phyloP scores from a whole-genome alignment of 2,888 invertebrate genomes.

The Eurois occulta region DNA sequence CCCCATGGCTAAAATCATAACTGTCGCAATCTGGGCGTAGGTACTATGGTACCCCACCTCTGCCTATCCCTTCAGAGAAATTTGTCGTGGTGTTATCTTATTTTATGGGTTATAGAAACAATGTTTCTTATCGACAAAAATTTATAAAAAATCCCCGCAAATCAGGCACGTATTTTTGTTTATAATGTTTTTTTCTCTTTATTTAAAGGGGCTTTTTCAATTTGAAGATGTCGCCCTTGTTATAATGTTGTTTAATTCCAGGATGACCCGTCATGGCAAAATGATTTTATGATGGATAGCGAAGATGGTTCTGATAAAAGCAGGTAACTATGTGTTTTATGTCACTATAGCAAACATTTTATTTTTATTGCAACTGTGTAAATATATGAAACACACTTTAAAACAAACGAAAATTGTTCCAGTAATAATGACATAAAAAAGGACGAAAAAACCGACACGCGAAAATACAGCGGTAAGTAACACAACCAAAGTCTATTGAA shows the following conservation, averaged over 20 bases:
- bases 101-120: background rate
- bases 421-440: slow-evolving; percentile 81
- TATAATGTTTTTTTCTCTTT: no score
- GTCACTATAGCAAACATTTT: background rate
- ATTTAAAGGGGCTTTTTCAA: no score
- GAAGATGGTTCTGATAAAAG: slow-evolving; percentile 79
- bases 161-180: no score
- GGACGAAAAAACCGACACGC: slow-evolving; percentile 81
- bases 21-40: no score
- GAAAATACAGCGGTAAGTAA: slow-evolving; percentile 84
- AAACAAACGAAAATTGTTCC: slow-evolving; percentile 64
- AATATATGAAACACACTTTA: background rate
- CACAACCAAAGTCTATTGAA: background rate
- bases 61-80: background rate
- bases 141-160: background rate
- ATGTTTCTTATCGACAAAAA: background rate
- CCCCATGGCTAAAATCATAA: background rate
- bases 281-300: slow-evolving; percentile 85
- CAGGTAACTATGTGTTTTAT: slow-evolving; percentile 70
- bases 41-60: no score
- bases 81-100: background rate
- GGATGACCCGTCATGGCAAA: slow-evolving; percentile 87
- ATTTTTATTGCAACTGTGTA: background rate
- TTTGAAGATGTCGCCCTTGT: no score
- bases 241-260: slow-evolving; percentile 62